Base-by-base conservation (phyloP, 2,113 vertebrate species). In the Merops nubicus region DNA sequence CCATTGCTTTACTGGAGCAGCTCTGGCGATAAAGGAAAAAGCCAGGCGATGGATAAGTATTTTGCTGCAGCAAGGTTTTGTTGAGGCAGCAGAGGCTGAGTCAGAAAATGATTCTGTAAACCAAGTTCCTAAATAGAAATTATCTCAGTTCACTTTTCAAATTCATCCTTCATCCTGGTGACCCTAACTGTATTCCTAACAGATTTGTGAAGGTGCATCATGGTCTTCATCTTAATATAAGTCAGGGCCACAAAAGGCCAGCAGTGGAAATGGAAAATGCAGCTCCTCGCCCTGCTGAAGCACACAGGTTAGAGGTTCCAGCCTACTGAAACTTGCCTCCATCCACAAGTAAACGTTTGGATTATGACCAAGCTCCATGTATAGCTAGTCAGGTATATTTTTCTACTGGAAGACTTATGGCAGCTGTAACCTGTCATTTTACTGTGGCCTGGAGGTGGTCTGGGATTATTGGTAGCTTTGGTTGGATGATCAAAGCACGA, bases 1-100 rank as follows among this genome's bases (percentile, higher is more conserved):
- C 83, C 95, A 57, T 60, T 65, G 95, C 96, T 92, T 89, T 87
- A 64, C 68, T 89, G 85, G 76, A 94, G 75, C 93, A 91, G 95
- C 69, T 94, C 86, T 89, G 88, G 80, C 0, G 12, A 89, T 84
- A 88, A 94, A 97, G 64, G 47, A 56, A 81, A 94, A 85, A 90
- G 78, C 43, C 57, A 31, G 3, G 45, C 53, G 67, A 57, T 0
- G 4, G 57, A 33, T 70, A 67, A 77, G 51, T 50, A 40, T 79
- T 91, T 75, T 91, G 83, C 51, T 53, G 53, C 45, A 72, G 84
- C 15, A 73, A 63, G 72, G 73, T 75, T 94, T 88, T 87, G 69
- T 84, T 56, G 68, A 93, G 69, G 87, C 62, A 87, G 47, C 36
- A 51, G 10, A 21, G 38, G 40, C 42, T 26, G 29, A 67, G 67